phyloP scores from a whole-genome alignment of 2,888 invertebrate genomes.

The Colletes collaris region DNA sequence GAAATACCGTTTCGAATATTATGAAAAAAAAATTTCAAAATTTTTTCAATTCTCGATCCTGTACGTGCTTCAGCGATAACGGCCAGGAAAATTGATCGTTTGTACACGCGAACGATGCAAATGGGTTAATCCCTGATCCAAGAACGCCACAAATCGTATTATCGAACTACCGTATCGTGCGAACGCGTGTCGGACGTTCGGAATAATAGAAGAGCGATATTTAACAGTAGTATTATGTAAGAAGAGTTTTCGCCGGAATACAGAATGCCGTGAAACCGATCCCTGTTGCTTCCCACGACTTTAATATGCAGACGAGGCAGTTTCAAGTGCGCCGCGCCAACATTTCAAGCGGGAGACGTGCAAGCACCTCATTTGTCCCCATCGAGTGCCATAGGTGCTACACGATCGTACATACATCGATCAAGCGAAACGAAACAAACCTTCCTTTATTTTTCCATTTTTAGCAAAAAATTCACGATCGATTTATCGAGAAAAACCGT shows the following conservation, averaged over 20 bases:
- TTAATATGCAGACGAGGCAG: slow-evolving; percentile 71
- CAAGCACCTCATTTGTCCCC: slow-evolving; percentile 37
- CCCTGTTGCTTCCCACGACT: slow-evolving; percentile 59
- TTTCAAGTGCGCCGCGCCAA: slow-evolving; percentile 62
- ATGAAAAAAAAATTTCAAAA: not conserved
- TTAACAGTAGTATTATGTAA: slow-evolving; percentile 11
- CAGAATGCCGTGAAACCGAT: slow-evolving; percentile 45
- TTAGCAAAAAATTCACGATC: no score
- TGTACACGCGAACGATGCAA: no score
- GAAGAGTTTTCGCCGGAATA: slow-evolving; percentile 39
- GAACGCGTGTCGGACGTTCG: not conserved
- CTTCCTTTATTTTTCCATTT: no score
- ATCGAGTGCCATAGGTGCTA: slow-evolving; percentile 17
- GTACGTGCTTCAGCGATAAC: no score
- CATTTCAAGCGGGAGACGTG: slow-evolving; percentile 57
- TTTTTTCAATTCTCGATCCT: no score
- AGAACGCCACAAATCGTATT: not conserved
- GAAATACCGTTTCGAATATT: no score
- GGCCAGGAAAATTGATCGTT: no score
- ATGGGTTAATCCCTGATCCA: not conserved
- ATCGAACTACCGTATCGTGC: not conserved
- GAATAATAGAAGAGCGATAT: slow-evolving; percentile 13
- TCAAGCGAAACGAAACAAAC: not conserved
- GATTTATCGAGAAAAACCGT: no score
- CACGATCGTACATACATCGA: slow-evolving; percentile 6